Evolutionary conservation across 2,113 vertebrate genomes (phyloP).

Genomic region (Ochotona curzoniae): DNA sequence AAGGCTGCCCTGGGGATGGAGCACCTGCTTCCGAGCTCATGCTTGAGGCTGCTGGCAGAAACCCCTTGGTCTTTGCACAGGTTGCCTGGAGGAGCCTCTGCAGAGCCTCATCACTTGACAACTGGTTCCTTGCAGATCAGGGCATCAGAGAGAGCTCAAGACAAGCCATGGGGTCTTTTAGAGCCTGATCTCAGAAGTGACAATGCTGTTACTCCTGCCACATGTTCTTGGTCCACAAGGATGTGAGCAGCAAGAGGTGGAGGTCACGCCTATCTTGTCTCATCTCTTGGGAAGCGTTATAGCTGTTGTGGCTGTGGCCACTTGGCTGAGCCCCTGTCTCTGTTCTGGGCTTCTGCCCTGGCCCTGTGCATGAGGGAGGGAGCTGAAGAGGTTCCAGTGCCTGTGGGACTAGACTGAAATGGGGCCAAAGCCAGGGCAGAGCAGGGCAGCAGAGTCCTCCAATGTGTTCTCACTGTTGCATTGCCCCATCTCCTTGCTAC

Average conservation of each 20-base stretch:
- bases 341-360: background rate
- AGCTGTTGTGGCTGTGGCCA: rapidly evolving
- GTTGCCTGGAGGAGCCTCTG: background rate
- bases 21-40: background rate
- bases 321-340: background rate
- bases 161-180: background rate
- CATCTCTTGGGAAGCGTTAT: too few relatives aligned
- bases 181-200: background rate
- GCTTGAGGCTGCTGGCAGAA: background rate
- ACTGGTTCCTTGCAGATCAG: background rate
- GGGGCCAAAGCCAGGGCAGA: background rate
- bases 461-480: rapidly evolving
- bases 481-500: background rate
- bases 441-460: background rate
- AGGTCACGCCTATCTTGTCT: too few relatives aligned
- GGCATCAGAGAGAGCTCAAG: background rate
- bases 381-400: background rate
- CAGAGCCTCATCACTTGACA: background rate
- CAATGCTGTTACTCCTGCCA: background rate
- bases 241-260: background rate
- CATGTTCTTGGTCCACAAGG: background rate
- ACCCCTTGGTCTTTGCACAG: background rate
- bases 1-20: background rate
- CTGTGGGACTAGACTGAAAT: background rate
- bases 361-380: rapidly evolving